Percentiles rank a stretch among this genome's conserved stretches.
Evolutionary conservation across 1,140 invertebrate species (phyloP).

Genomic region (Neodiprion virginianus): DNA sequence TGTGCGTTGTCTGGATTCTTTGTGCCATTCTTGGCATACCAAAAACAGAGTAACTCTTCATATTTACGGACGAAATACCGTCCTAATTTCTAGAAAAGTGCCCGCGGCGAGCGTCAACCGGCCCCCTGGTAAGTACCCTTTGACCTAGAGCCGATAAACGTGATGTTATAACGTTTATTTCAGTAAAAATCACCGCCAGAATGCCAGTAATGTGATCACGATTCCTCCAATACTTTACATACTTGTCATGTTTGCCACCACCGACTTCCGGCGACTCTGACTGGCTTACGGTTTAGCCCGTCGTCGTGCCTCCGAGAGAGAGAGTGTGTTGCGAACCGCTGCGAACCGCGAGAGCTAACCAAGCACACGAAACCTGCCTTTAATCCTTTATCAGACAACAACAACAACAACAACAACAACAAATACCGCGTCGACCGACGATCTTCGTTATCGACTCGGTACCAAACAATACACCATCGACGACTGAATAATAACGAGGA

Average conservation of each 20-base stretch:
- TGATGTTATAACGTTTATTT: conserved; percentile 63
- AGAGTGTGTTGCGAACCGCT: conserved; percentile 51
- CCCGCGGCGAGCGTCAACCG: conserved; percentile 60
- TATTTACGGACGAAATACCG: conserved; percentile 78
- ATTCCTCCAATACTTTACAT: conserved; percentile 82
- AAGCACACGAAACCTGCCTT: neutral
- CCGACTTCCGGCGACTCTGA: conserved; percentile 65
- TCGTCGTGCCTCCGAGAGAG: conserved; percentile 63
- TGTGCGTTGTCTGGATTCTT: conserved; percentile 93
- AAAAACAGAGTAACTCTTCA: conserved; percentile 82
- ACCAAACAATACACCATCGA: too few relatives aligned
- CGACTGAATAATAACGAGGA: too few relatives aligned
- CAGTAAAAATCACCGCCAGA: conserved; percentile 66
- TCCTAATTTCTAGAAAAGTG: conserved; percentile 64
- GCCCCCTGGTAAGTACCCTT: conserved; percentile 72
- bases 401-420: neutral
- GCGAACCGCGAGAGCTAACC: conserved; percentile 43
- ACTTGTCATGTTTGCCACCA: conserved; percentile 75
- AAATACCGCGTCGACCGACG: neutral
- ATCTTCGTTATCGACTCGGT: too few relatives aligned
- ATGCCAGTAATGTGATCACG: conserved; percentile 75
- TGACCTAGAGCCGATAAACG: conserved; percentile 59
- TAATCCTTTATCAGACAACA: too few relatives aligned
- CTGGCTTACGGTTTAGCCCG: conserved; percentile 61
- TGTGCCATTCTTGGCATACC: conserved; percentile 94